Percentiles rank a stretch among this genome's conserved stretches.
Conservation (phyloP, 2,797 vertebrate species). For the Peromyscus attwateri region DNA sequence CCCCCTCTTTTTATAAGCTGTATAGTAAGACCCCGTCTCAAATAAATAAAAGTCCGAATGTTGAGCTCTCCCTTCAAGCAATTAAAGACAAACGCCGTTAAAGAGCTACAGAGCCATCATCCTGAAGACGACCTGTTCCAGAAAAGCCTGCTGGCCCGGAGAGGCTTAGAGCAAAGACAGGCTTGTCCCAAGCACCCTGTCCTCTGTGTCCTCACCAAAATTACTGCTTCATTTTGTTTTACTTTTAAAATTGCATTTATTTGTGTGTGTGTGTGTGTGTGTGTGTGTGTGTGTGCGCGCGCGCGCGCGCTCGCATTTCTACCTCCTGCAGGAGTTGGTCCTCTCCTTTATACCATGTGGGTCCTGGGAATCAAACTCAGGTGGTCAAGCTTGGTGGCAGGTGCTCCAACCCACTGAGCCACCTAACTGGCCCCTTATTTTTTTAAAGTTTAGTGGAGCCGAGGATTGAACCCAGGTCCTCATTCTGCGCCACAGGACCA, state of each 20-base stretch:
- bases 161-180: not conserved
- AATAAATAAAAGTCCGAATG: not conserved
- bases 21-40: not conserved
- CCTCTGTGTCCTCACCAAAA: not conserved
- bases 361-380: not conserved
- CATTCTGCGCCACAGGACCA: not conserved
- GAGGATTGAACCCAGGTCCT: not conserved
- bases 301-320: no score
- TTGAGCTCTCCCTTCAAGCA: not conserved
- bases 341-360: not conserved
- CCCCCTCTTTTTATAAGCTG: not conserved
- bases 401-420: not conserved
- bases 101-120: no score
- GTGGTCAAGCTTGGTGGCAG: not conserved
- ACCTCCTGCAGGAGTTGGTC: not conserved
- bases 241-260: not conserved
- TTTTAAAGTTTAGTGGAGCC: not conserved
- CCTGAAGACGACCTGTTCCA: not conserved
- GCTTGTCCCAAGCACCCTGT: not conserved
- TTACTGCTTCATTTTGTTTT: not conserved
- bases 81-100: not conserved
- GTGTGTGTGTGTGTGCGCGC: no score
- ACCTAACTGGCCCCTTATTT: not conserved
- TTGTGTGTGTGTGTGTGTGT: not conserved
- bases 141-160: not conserved